Evolutionary conservation across 2,888 invertebrate genomes (phyloP).

Genomic region (Plemyria rubiginata): DNA sequence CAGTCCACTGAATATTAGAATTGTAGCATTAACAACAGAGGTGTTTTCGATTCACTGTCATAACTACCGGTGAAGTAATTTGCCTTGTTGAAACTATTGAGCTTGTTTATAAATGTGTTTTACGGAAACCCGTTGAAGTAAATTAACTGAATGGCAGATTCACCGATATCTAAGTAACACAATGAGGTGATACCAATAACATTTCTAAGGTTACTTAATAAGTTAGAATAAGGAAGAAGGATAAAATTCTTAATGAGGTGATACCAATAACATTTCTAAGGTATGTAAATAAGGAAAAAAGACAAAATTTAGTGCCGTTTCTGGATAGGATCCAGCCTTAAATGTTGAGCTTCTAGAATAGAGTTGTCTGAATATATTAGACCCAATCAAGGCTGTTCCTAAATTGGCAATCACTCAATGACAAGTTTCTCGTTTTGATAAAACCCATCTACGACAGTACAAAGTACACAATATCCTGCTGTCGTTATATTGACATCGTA

Average conservation of each 20-base stretch:
- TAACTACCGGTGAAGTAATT: background rate
- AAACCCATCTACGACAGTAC: background rate
- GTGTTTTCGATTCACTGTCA: background rate
- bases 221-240: background rate
- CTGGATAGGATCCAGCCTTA: background rate
- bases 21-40: background rate
- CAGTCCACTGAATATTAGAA: background rate
- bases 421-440: slow-evolving; percentile 8
- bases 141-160: background rate
- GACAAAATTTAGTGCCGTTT: background rate
- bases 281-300: background rate
- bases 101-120: slow-evolving; percentile 6
- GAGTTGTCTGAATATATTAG: slow-evolving; percentile 11
- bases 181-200: background rate
- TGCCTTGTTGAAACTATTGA: background rate
- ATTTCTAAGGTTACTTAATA: too few relatives aligned
- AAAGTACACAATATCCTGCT: background rate
- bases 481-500: background rate
- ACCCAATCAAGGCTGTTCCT: slow-evolving; percentile 18
- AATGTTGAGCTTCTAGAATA: background rate
- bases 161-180: background rate
- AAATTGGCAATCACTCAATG: slow-evolving; percentile 23
- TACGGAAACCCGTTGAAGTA: slow-evolving; percentile 2
- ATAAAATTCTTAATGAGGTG: background rate
- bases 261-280: too few relatives aligned